These are phyloP conservation scores for Chiroxiphia lanceolata DNA, from an alignment of 2,797 vertebrate genomes.

Conservation along the genomic window DNA sequence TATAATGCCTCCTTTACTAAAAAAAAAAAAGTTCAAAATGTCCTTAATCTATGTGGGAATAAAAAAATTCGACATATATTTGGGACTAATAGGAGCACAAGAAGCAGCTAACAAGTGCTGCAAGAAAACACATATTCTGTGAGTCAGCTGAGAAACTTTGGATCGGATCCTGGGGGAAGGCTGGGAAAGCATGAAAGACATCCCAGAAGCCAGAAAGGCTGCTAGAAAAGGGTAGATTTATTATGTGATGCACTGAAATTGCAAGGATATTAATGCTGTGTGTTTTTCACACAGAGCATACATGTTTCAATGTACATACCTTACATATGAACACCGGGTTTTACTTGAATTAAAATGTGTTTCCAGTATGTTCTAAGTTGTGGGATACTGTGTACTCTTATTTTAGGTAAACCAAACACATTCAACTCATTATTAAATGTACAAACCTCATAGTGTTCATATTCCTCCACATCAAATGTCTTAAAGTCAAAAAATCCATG, in stretches of 20 bases:
- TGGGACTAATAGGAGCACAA: neutral
- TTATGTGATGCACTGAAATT: neutral
- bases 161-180: neutral
- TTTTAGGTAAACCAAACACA: neutral
- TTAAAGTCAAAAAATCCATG: conserved; percentile 96
- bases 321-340: conserved; percentile 3
- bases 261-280: neutral
- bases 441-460: conserved; percentile 97
- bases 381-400: neutral
- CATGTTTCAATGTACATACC: neutral
- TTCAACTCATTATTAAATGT: conserved; percentile 28
- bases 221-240: fast-evolving
- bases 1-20: neutral
- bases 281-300: neutral
- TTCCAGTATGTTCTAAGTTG: neutral
- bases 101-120: neutral
- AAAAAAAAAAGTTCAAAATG: neutral
- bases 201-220: neutral
- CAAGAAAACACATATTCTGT: neutral
- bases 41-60: neutral
- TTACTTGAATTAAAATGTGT: neutral
- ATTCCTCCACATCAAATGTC: conserved; percentile 94
- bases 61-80: neutral
- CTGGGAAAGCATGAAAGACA: neutral
- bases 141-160: neutral